Base-by-base conservation (phyloP, 1,140 invertebrate species). In the Popillia japonica region DNA sequence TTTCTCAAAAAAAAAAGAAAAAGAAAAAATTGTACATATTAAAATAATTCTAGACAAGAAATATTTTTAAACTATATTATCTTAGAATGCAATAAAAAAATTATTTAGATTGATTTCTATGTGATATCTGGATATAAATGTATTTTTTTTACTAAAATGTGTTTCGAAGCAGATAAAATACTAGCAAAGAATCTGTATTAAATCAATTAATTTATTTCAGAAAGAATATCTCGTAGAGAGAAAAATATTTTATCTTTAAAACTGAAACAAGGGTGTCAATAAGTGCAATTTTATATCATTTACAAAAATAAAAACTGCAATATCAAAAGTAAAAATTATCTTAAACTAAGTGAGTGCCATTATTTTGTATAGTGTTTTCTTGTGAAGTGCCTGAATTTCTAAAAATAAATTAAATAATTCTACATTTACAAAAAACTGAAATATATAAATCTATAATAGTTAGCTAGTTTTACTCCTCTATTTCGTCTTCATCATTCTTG, bases 1-100 rank as follows among this genome's bases (percentile, higher is more conserved):
- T 55, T 55, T 14, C 14, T n/a, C 17, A 14, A 55, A 55, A 55
- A 14, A 55, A n/a, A n/a, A n/a, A n/a, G n/a, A n/a, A n/a, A 55
- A 55, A 48, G 44, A 48, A 48, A 55, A 55, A n/a, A n/a, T 55
- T 55, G 48, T 55, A 55, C n/a, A 55, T 55, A 55, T n/a, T 55
- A 55, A 55, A 6, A 55, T 55, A 17, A 55, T 55, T 17, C 10
- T 48, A 48, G 44, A 48, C n/a, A 48, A 48, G n/a, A 48, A 55
- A 55, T 55, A 55, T 11, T 34, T 68, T 68, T 68, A 68, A 68
- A 23, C 17, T 68, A 14, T 27, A 22, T 10, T 68, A 68, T 68
- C 17, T 27, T 22, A 20, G 8, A 61, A 61, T 9, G 7, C 59
- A n/a, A 61, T 61, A 44, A 44, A 44, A 9, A 55, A 6, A n/a